phyloP scores from a whole-genome alignment of 2,797 vertebrate species.

The Muscicapa comitata region DNA sequence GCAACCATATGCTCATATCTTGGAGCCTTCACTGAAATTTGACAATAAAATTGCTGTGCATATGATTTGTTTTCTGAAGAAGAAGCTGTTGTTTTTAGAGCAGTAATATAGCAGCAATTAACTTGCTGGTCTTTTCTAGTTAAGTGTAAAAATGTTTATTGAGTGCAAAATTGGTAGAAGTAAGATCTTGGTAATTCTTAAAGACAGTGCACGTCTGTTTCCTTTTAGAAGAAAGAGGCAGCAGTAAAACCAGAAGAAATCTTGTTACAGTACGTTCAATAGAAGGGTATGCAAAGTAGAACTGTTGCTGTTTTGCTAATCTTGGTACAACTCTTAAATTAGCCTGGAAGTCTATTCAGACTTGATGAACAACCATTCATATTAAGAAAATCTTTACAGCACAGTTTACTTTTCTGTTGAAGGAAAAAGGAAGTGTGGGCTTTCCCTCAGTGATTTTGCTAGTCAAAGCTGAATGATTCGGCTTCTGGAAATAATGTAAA shows the following conservation, averaged over 20 bases:
- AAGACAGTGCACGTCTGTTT: neutral
- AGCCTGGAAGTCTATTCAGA: neutral
- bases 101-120: neutral
- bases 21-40: neutral
- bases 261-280: neutral
- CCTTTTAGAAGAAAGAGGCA: neutral
- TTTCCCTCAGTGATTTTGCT: neutral
- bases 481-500: neutral
- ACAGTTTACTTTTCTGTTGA: neutral
- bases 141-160: neutral
- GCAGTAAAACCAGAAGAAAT: neutral
- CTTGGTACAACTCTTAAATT: neutral
- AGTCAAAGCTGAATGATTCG: neutral
- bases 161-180: neutral
- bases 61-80: neutral
- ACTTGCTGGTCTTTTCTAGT: neutral
- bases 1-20: conserved; percentile 48
- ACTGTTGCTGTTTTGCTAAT: neutral
- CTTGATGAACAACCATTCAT: neutral
- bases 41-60: conserved; percentile 3
- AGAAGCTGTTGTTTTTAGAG: neutral
- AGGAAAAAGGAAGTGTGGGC: neutral
- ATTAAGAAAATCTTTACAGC: neutral
- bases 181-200: neutral
- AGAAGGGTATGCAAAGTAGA: neutral